Percentiles rank a stretch among this genome's conserved stretches.
Conservation (phyloP, 2,888 invertebrate species). For the Hesperia comma region DNA sequence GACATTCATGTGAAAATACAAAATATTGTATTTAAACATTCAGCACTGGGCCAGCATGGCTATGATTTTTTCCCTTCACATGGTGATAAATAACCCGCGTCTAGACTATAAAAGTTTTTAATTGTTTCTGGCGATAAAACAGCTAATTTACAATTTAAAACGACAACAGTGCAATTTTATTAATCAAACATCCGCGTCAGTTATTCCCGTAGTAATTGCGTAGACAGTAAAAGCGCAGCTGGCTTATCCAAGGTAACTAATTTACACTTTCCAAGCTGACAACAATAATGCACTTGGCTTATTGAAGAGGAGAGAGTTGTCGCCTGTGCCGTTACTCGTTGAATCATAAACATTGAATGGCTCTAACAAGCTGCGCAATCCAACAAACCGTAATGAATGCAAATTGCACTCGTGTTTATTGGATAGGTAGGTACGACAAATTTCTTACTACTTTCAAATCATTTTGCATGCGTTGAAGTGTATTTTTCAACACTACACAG, state of each 20-base stretch:
- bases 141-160: too few relatives aligned
- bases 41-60: too few relatives aligned
- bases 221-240: neutral
- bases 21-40: too few relatives aligned
- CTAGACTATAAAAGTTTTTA: too few relatives aligned
- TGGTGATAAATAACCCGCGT: too few relatives aligned
- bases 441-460: neutral
- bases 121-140: too few relatives aligned
- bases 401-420: constrained; percentile 27
- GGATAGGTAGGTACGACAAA: neutral
- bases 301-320: constrained; percentile 70
- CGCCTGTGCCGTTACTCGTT: constrained; percentile 39
- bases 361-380: constrained; percentile 36
- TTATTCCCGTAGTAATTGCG: too few relatives aligned
- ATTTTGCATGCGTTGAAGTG: neutral
- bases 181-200: too few relatives aligned
- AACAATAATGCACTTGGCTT: constrained; percentile 54
- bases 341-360: constrained; percentile 48
- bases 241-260: neutral
- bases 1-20: too few relatives aligned
- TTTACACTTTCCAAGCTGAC: neutral
- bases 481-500: neutral
- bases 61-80: too few relatives aligned
- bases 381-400: constrained; percentile 35
- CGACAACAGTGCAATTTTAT: too few relatives aligned